Conservation (phyloP, 2,888 invertebrate genomes). For the Drosophila kanekoi region DNA sequence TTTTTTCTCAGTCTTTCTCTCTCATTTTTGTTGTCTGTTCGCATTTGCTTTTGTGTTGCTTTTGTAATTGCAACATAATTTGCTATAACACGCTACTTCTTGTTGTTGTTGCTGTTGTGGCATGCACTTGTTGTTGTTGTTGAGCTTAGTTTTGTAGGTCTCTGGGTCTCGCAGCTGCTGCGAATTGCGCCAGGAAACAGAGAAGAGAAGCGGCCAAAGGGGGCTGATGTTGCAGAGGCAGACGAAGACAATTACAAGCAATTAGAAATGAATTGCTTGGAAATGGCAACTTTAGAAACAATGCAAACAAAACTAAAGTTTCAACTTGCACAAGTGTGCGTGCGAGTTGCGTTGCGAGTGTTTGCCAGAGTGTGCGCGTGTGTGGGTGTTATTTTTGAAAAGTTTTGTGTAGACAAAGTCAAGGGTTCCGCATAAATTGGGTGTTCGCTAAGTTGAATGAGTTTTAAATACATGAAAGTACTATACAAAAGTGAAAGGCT, state of each 20-base stretch:
- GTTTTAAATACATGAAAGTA: conserved; percentile 10
- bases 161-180: conserved; percentile 75
- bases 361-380: not conserved
- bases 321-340: conserved; percentile 10
- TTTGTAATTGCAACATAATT: conserved; percentile 80
- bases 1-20: conserved; percentile 26
- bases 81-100: conserved; percentile 73
- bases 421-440: conserved; percentile 26
- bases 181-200: conserved; percentile 37
- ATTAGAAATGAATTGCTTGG: conserved; percentile 77
- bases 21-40: conserved; percentile 49
- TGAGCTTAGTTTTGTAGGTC: conserved; percentile 70
- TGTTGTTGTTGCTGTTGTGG: conserved; percentile 33
- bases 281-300: conserved; percentile 63
- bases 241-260: conserved; percentile 74
- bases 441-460: conserved; percentile 13
- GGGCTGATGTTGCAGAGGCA: conserved; percentile 8
- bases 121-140: conserved; percentile 31
- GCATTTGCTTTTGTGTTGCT: conserved; percentile 69
- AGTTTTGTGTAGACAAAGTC: conserved; percentile 26
- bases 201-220: not conserved
- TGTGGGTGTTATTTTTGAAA: conserved; percentile 16
- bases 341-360: not conserved
- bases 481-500: not conserved
- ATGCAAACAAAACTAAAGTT: conserved; percentile 61